A percentile compares a stretch with the other conserved stretches of the same genome.
Conservation (phyloP, 92 coral and sea anemone genomes). For the Epizoanthus stellaris region DNA sequence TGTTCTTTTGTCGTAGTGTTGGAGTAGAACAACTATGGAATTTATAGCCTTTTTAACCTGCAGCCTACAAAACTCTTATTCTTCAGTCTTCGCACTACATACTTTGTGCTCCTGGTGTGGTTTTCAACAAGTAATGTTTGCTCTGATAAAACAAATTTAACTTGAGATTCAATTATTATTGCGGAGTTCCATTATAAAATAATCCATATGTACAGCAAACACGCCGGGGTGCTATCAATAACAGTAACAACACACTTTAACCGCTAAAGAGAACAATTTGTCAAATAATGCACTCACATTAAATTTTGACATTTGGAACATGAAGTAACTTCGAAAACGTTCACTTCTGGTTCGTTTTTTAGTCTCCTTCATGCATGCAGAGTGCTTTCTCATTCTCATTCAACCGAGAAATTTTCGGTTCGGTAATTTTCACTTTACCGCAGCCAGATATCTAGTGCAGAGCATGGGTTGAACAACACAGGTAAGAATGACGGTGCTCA, state of each 20-base stretch:
- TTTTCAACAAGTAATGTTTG: background rate
- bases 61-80: background rate
- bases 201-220: too few species aligned
- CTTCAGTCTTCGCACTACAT: background rate
- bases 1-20: background rate
- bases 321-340: too few species aligned
- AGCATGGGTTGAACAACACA: too few species aligned
- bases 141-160: background rate
- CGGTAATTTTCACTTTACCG: background rate
- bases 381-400: background rate
- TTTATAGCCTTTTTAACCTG: background rate
- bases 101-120: background rate
- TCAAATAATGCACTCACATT: background rate
- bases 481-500: too few species aligned
- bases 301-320: background rate
- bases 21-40: background rate
- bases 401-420: constrained; percentile 2
- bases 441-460: too few species aligned
- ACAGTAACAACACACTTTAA: background rate
- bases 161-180: background rate
- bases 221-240: background rate
- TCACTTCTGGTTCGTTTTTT: too few species aligned
- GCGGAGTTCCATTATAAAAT: background rate
- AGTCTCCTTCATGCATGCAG: background rate
- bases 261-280: background rate